These are phyloP conservation scores for Pseudomyrmex cubaensis DNA, from an alignment of 1,140 invertebrate species.

Conservation along the genomic window DNA sequence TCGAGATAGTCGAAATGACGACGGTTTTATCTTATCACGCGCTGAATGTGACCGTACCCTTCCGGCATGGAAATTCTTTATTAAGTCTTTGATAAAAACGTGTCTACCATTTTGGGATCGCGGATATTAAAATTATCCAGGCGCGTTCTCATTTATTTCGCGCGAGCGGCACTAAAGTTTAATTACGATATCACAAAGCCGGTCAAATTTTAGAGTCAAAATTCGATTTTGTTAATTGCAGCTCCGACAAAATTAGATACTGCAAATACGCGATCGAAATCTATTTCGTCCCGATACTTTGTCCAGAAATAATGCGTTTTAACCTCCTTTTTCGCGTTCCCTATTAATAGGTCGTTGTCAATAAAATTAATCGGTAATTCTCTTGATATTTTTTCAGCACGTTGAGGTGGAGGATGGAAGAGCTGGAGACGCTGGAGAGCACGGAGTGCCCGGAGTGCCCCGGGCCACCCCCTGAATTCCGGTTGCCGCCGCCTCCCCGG, in stretches of 20 bases:
- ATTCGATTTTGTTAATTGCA: background rate
- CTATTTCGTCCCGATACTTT: background rate
- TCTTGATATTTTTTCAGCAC: slow-evolving; percentile 78
- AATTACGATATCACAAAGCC: background rate
- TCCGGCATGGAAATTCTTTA: slow-evolving; percentile 34
- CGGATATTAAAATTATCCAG: slow-evolving; percentile 16
- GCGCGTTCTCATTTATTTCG: background rate
- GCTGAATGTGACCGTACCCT: slow-evolving; percentile 2
- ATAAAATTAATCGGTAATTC: slow-evolving; percentile 77
- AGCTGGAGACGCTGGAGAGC: slow-evolving; percentile 84
- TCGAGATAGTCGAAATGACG: background rate
- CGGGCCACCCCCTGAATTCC: slow-evolving; percentile 83
- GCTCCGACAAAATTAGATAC: background rate
- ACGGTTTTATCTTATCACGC: slow-evolving; percentile 39
- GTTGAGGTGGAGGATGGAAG: slow-evolving; percentile 84
- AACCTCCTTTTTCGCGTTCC: background rate
- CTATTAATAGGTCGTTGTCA: slow-evolving; percentile 68
- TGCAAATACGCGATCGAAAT: background rate
- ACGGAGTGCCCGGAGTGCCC: slow-evolving; percentile 83
- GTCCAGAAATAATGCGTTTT: background rate
- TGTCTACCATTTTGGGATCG: background rate
- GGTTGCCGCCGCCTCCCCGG: slow-evolving; percentile 83
- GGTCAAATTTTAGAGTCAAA: background rate
- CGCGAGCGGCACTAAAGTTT: background rate
- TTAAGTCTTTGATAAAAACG: slow-evolving; percentile 40